Base-by-base conservation (phyloP, 2,113 vertebrate species). In the Orthochromis indermauri region DNA sequence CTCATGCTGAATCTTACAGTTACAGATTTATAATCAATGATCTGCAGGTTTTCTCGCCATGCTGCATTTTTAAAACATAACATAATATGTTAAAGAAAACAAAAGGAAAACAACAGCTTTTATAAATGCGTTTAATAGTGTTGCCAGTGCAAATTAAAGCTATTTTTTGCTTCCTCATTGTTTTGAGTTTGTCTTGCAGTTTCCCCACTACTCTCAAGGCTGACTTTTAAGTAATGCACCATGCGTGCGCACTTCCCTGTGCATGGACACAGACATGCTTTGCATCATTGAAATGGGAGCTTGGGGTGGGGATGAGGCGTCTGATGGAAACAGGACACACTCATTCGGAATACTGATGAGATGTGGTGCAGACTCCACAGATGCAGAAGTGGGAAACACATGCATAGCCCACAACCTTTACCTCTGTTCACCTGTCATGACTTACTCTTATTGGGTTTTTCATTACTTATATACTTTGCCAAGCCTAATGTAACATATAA, bases 271-370 rank as follows among this genome's bases (percentile, higher is more conserved):
- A 78, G 80, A 87, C 88, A 37, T 91, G 82, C 88, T 80, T 53
- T 87, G 81, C 80, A 66, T 92, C 66, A 31, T 35, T 54, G 86
- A 90, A 87, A 85, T 24, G 51, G 63, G 80, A 80, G 59, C 53
- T 86, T 14, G 80, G 80, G 88, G 88, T 84, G 84, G 63, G 82
- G 47, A 82, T 16, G 63, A 83, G 47, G 84, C 55, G 19, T 88
- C 83, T 84, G 84, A 90, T 88, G 71, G 82, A 89, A 91, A 89
- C 88, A 91, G 82, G 87, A 88, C 84, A 37, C 80, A 73, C 91
- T 93, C 84, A 5, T 76, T 83, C 51, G 11, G 92, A 93, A 93
- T 92, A 89, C 88, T 92, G 76, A 95, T 95, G 91, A 91, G 86
- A 88, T 54, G 49, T 8, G 10, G 55, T 53, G 91, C 90, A 40